Conservation (phyloP, 2,797 vertebrate species). For the Chelonia mydas region DNA sequence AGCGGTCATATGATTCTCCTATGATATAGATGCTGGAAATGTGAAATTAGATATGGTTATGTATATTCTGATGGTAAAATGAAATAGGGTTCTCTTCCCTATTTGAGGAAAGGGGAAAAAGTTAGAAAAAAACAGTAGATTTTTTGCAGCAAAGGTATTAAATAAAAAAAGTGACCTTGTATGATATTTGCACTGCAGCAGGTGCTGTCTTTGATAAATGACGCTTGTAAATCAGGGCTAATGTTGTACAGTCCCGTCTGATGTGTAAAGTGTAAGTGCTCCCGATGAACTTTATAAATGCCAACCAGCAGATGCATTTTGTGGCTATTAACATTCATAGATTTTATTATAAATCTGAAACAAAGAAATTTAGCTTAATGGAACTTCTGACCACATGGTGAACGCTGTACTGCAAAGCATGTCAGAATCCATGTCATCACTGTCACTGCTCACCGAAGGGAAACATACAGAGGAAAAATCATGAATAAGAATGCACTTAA, state of each 20-base stretch:
- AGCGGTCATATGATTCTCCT: neutral
- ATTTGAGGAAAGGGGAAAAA: neutral
- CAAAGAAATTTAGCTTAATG: constrained; percentile 16
- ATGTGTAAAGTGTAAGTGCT: constrained; percentile 64
- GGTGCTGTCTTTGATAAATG: constrained; percentile 62
- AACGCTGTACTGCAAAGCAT: neutral
- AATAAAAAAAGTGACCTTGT: constrained; percentile 47
- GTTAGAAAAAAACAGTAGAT: constrained; percentile 33
- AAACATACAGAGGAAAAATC: neutral
- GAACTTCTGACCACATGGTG: constrained; percentile 2
- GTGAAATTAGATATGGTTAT: neutral
- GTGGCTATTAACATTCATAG: constrained; percentile 48
- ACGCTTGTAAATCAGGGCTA: constrained; percentile 54
- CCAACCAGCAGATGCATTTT: constrained; percentile 42
- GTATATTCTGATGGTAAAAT: constrained; percentile 13
- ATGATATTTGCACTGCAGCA: constrained; percentile 31
- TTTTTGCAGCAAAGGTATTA: neutral
- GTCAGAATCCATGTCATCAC: neutral
- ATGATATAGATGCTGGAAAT: constrained; percentile 11
- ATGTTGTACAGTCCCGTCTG: constrained; percentile 27
- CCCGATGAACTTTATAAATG: constrained; percentile 77
- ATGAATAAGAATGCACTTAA: constrained; percentile 3
- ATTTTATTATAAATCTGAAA: constrained; percentile 58
- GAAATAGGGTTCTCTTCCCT: neutral
- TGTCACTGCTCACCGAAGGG: neutral